A percentile compares a stretch with the other conserved stretches of the same genome.
These are phyloP conservation scores for Hippocampus zosterae DNA, from an alignment of 2,113 vertebrate species.

Conservation along the genomic window DNA sequence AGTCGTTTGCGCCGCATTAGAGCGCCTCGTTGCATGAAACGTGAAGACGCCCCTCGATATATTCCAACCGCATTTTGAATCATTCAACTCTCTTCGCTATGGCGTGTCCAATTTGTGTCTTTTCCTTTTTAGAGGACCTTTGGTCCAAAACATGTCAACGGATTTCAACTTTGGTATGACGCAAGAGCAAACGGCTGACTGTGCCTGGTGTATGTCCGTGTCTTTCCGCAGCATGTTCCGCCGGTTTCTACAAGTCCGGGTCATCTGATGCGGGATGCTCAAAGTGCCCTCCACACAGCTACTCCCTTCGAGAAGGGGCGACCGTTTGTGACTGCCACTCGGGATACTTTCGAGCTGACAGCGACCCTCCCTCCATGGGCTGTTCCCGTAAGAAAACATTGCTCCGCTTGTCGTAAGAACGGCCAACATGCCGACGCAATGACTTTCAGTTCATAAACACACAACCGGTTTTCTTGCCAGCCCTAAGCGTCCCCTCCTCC, in stretches of 20 bases:
- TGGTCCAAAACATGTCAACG: background rate
- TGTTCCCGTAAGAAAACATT: constrained; percentile 61
- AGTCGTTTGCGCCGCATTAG: no score
- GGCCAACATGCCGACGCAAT: constrained; percentile 13
- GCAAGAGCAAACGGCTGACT: background rate
- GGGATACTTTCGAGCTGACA: constrained; percentile 59
- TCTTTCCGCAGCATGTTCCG: constrained; percentile 50
- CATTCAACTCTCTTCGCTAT: no score
- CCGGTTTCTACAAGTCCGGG: constrained; percentile 61
- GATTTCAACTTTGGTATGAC: constrained; percentile 1
- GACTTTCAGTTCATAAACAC: constrained; percentile 8
- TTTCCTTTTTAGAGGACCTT: no score
- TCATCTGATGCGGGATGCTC: constrained; percentile 51
- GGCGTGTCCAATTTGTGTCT: no score
- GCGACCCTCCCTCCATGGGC: constrained; percentile 60
- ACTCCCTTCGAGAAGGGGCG: constrained; percentile 54
- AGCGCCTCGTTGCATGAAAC: no score
- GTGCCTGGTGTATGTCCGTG: background rate
- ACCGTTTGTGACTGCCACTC: constrained; percentile 56
- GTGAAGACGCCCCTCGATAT: no score
- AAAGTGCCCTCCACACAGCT: constrained; percentile 66
- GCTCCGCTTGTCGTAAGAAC: constrained; percentile 3
- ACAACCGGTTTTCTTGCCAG: constrained; percentile 23
- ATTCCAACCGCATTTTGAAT: no score
- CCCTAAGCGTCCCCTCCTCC: constrained; percentile 18